Evolutionary conservation across 2,888 invertebrate genomes (phyloP).

Genomic region (Tethea ocularis): DNA sequence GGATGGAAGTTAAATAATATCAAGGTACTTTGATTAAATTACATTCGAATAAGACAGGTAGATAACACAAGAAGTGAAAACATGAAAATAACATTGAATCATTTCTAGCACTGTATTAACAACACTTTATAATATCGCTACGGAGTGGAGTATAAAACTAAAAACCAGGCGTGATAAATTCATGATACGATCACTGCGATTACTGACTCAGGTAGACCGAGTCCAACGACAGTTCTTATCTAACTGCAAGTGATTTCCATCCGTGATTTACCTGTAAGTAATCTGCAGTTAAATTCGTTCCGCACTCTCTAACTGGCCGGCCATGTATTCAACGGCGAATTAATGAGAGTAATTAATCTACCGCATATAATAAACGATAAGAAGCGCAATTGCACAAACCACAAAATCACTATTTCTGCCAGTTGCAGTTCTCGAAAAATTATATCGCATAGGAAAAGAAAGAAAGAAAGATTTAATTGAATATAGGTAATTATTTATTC

Average conservation of each 20-base stretch:
- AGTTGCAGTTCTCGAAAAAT: background rate
- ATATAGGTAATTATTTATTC: too few species aligned
- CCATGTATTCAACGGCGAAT: constrained; percentile 27
- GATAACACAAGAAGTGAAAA: background rate
- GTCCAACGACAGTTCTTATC: constrained; percentile 13
- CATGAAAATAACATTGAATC: background rate
- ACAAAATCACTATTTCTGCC: background rate
- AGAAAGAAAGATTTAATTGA: too few species aligned
- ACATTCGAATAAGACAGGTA: background rate
- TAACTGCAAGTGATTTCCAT: constrained; percentile 16
- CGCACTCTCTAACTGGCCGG: constrained; percentile 22
- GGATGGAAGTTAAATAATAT: background rate
- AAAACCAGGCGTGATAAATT: constrained; percentile 3
- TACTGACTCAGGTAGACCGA: constrained; percentile 4
- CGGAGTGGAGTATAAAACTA: background rate
- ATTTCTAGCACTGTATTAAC: background rate
- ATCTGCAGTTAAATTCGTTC: constrained; percentile 22
- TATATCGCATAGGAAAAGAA: too few species aligned
- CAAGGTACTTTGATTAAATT: background rate
- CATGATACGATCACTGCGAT: background rate
- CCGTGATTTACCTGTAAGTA: constrained; percentile 11
- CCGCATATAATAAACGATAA: constrained; percentile 9
- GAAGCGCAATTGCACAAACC: background rate
- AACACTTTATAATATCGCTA: background rate
- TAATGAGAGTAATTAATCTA: constrained; percentile 31